Base-by-base conservation (phyloP, 2,113 vertebrate genomes). In the Hypocryptadius cinnamomeus region DNA sequence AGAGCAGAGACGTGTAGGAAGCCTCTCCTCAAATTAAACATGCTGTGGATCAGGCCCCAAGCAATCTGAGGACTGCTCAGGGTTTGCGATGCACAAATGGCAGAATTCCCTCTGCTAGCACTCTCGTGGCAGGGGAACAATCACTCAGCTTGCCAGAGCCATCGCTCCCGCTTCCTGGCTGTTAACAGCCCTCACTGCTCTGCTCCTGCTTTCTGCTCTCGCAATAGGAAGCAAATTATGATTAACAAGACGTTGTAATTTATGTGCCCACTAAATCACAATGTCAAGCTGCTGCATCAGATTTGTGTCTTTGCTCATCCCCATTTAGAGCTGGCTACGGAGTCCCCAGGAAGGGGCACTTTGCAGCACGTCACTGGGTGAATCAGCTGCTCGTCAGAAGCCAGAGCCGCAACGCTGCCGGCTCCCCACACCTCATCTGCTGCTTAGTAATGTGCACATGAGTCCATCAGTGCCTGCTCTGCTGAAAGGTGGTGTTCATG, bases 261-360 rank as follows among this genome's bases (percentile, higher is more conserved):
- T 91, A 85, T 72, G 85, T 80, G 90, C 84, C 79, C 77, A 42
- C 74, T 94, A 94, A 85, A 94, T 96, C 85, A 86, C 74, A n/a
- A 19, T 0, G 31, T 84, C 91, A 92, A 77, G 89, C 81, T 89
- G 94, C 92, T 85, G 78, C 54, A 48, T 79, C 85, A 86, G 89
- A 39, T 37, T 24, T 40, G 80, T 92, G 87, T 79, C 87, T 96
- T 64, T 8, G 21, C 92, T 72, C 74, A 60, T 51, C 56, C 73
- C 73, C 47, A 1, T 31, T 42, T 24, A 17, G 88, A 88, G 77
- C 90, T 69, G 78, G 47, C 89, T 61, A 23, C 0, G 33, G 90
- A 79, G 71, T 93, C 53, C 90, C 93, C 11, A 4, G 81, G 83
- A 79, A 72, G 78, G 10, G 15, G 39, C 87, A n/a, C 81, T 73